Base-by-base conservation (phyloP, 2,797 vertebrate species). In the Gymnodraco acuticeps region DNA sequence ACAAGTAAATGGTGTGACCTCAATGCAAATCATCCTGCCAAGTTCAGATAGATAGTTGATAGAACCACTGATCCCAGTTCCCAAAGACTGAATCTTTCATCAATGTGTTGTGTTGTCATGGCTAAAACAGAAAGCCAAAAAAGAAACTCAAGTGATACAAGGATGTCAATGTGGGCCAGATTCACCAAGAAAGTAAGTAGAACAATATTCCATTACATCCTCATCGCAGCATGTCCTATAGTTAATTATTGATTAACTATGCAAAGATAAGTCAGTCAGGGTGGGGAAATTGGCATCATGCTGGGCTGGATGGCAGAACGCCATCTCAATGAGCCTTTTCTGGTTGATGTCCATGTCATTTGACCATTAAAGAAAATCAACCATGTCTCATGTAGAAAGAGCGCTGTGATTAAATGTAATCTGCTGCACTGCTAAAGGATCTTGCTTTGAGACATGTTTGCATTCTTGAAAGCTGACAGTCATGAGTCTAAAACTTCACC, bases 211-310 rank as follows among this genome's bases (percentile, higher is more conserved):
- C 27, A 27, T 27, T 73, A 53, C 6, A 13, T 20, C 73, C 51
- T 63, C 59, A 64, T 73, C 80, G 66, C 75, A 82, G 69, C 77
- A 75, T 45, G 71, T 31, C 23, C 53, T 64, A 48, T 17, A n/a
- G 69, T 67, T 78, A 54, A 82, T 84, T 73, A 83, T 86, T 75
- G 70, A 87, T 89, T 75, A 70, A 74, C 65, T 76, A 59, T 76
- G 60, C 67, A 77, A 64, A 79, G 75, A 68, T 78, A 75, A 75
- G 79, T 70, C 73, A 80, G 58, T 54, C 66, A 23, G 63, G 27
- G 64, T 52, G 60, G 15, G 20, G 47, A 64, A 67, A 78, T 61
- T 42, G 72, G 74, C 78, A 52, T 75, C 80, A 56, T 51, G 70
- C 78, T 78, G 71, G 42, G 73, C 50, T 48, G 73, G 41, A 48